A percentile compares a stretch with the other conserved stretches of the same genome.
Conservation (phyloP, 2,888 invertebrate genomes). For the Aelia acuminata region DNA sequence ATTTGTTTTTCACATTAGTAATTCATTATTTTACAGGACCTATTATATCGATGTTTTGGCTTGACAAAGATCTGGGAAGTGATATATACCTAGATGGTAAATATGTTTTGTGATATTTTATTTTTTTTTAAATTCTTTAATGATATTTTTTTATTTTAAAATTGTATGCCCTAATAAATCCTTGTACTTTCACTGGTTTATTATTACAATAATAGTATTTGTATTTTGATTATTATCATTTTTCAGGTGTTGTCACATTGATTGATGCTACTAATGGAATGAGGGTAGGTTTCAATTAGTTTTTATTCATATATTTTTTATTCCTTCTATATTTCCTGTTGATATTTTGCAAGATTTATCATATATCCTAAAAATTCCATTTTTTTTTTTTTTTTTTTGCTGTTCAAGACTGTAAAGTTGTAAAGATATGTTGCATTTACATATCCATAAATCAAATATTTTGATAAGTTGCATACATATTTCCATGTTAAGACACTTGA, state of each 20-base stretch:
- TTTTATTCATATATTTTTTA: too few relatives aligned
- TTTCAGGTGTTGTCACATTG: conserved; percentile 71
- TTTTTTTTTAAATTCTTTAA: not conserved
- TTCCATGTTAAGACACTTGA: too few relatives aligned
- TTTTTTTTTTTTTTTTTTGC: not conserved
- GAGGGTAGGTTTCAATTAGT: conserved; percentile 68
- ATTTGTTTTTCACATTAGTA: too few relatives aligned
- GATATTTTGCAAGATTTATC: too few relatives aligned
- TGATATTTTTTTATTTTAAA: not conserved
- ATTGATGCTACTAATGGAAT: conserved; percentile 72
- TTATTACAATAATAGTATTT: not conserved
- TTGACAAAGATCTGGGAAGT: conserved; percentile 74
- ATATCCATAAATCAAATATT: too few relatives aligned
- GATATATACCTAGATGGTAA: conserved; percentile 74
- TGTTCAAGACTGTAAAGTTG: not conserved
- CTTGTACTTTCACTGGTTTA: not conserved
- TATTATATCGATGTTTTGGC: conserved; percentile 74
- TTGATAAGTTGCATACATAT: too few relatives aligned
- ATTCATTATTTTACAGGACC: conserved; percentile 70
- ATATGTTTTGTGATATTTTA: conserved; percentile 26
- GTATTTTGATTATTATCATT: conserved; percentile 64
- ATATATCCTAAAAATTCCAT: not conserved
- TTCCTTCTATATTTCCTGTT: too few relatives aligned
- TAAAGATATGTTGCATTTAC: not conserved
- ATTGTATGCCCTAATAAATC: not conserved